Evolutionary conservation across 2,888 invertebrate genomes (phyloP).

Genomic region (Scaptomyza parva): DNA sequence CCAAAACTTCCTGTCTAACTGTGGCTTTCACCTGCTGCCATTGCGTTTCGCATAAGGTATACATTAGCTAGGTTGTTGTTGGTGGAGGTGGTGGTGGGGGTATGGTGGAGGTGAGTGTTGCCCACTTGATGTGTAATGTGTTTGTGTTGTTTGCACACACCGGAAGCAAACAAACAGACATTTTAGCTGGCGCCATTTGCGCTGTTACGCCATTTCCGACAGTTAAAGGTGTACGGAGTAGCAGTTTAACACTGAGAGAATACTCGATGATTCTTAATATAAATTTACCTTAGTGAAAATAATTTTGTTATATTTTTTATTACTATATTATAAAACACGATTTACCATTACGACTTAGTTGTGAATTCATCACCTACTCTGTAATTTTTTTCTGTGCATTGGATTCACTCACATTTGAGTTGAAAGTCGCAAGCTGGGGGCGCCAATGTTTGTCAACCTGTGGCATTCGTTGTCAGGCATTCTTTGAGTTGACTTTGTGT

Average conservation of each 20-base stretch:
- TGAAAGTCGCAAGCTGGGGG: constrained; percentile 21
- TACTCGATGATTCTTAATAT: no score
- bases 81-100: neutral
- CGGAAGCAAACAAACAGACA: constrained; percentile 77
- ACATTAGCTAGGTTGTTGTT: constrained; percentile 7
- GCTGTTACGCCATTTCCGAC: constrained; percentile 63
- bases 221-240: neutral
- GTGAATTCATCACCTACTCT: neutral
- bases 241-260: neutral
- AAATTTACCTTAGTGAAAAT: no score
- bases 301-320: no score
- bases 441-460: constrained; percentile 61
- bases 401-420: constrained; percentile 39
- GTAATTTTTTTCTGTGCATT: constrained; percentile 1
- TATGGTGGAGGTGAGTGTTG: constrained; percentile 3
- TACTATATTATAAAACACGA: no score
- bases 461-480: constrained; percentile 32
- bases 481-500: constrained; percentile 52
- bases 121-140: constrained; percentile 71
- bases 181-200: constrained; percentile 56
- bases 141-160: constrained; percentile 63
- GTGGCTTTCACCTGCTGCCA: constrained; percentile 36
- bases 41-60: constrained; percentile 58
- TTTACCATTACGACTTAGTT: no score
- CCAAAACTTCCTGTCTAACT: neutral